phyloP scores from a whole-genome alignment of 2,113 vertebrate species.

The Cavia aperea region DNA sequence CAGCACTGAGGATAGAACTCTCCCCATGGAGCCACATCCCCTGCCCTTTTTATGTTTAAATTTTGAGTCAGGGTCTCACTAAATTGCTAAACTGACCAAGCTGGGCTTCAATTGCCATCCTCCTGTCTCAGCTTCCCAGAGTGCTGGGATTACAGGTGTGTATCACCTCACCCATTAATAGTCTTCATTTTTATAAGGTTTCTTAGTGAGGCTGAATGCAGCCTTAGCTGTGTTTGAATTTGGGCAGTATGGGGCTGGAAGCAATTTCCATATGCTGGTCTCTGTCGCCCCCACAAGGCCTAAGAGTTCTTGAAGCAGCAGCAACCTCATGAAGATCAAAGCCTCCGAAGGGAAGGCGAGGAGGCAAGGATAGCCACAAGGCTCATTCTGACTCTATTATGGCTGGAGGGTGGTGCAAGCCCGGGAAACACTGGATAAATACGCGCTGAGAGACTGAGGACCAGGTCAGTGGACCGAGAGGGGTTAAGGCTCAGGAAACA shows the following conservation, averaged over 20 bases:
- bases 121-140: not conserved
- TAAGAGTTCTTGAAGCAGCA: not conserved
- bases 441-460: not conserved
- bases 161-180: not conserved
- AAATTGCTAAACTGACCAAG: not conserved
- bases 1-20: not conserved
- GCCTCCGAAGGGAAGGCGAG: not conserved
- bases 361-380: not conserved
- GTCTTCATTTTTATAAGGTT: not conserved
- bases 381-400: not conserved
- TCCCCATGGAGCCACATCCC: not conserved
- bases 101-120: not conserved
- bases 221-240: not conserved
- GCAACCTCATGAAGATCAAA: no score
- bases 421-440: not conserved
- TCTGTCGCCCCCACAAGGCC: conserved; percentile 41
- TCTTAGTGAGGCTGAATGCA: not conserved
- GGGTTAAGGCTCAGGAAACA: not conserved
- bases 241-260: not conserved
- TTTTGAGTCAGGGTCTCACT: not conserved
- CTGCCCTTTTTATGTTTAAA: not conserved
- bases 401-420: not conserved
- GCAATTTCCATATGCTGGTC: not conserved
- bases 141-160: not conserved
- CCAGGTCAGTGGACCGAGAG: not conserved